These are phyloP conservation scores for Zaprionus davidi DNA, from an alignment of 1,140 invertebrate species.

Conservation along the genomic window DNA sequence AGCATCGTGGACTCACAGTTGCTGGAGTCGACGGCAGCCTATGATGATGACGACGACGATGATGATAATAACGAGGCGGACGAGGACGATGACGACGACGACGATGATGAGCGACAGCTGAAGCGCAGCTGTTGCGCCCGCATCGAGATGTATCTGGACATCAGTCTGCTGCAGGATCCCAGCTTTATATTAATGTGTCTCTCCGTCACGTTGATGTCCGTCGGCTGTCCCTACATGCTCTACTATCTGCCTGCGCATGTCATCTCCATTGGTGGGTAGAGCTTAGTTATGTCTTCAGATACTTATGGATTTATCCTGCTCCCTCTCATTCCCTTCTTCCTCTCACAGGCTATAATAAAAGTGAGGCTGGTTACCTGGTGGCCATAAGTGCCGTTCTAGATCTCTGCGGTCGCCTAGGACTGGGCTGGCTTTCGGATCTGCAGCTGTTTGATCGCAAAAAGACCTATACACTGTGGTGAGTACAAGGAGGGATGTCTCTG, in stretches of 20 bases:
- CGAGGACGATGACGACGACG: conserved; percentile 48
- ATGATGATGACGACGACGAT: conserved; percentile 41
- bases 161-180: conserved; percentile 88
- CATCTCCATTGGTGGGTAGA: conserved; percentile 84
- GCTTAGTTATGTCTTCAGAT: background rate
- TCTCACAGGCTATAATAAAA: conserved; percentile 87
- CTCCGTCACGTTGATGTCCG: conserved; percentile 90
- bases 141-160: conserved; percentile 87
- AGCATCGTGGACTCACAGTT: conserved; percentile 66
- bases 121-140: conserved; percentile 75
- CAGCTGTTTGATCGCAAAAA: conserved; percentile 89
- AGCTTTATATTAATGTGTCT: conserved; percentile 90
- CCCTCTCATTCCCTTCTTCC: background rate
- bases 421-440: conserved; percentile 89
- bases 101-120: conserved; percentile 59
- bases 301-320: background rate
- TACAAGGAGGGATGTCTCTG: background rate
- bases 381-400: conserved; percentile 90
- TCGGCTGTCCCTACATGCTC: conserved; percentile 90
- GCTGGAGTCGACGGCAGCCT: conserved; percentile 48
- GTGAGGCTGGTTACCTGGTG: conserved; percentile 89
- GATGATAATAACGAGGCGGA: conserved; percentile 38
- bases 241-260: conserved; percentile 91
- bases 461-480: conserved; percentile 89
- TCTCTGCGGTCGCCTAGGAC: conserved; percentile 88